Percentiles rank a stretch among this genome's conserved stretches.
Evolutionary conservation across 2,797 vertebrate species (phyloP).

Genomic region (Knipowitschia caucasica): DNA sequence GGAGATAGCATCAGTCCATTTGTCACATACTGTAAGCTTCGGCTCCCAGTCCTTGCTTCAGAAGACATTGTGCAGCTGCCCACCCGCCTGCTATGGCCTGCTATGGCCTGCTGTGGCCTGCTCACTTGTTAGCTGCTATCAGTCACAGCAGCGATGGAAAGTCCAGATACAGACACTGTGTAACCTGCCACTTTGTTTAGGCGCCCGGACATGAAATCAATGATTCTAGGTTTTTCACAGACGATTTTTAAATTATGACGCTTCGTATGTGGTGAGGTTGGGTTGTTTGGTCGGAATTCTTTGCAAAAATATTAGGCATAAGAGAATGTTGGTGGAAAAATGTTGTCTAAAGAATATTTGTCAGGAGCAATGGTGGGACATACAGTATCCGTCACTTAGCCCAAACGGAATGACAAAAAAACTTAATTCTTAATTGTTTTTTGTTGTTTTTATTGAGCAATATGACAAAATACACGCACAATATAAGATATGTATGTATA

Average conservation of each 20-base stretch:
- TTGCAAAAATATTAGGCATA: conserved; percentile 72
- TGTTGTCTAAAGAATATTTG: conserved; percentile 55
- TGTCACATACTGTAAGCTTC: conserved; percentile 66
- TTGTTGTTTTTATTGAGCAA: too few species aligned
- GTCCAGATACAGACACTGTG: conserved; percentile 72
- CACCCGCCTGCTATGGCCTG: conserved; percentile 46
- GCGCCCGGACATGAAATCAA: conserved; percentile 77
- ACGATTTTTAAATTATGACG: conserved; percentile 78
- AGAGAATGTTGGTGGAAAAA: conserved; percentile 64
- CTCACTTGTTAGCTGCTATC: conserved; percentile 67
- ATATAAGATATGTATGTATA: too few species aligned
- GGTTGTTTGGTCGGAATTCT: conserved; percentile 81
- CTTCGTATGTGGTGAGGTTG: conserved; percentile 75
- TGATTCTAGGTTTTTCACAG: conserved; percentile 62
- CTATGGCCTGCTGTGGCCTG: conserved; percentile 58
- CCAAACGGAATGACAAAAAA: too few species aligned
- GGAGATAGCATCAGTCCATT: conserved; percentile 76
- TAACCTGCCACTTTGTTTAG: conserved; percentile 70
- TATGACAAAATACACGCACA: too few species aligned
- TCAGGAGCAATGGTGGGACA: conserved; percentile 68
- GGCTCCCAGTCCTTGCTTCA: conserved; percentile 34
- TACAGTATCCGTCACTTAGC: conserved; percentile 65
- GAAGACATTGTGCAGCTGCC: conserved; percentile 62
- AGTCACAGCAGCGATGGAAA: conserved; percentile 68
- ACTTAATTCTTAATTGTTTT: too few species aligned